Base-by-base conservation (phyloP, 1,140 invertebrate species). In the Amphibalanus amphitrite region DNA sequence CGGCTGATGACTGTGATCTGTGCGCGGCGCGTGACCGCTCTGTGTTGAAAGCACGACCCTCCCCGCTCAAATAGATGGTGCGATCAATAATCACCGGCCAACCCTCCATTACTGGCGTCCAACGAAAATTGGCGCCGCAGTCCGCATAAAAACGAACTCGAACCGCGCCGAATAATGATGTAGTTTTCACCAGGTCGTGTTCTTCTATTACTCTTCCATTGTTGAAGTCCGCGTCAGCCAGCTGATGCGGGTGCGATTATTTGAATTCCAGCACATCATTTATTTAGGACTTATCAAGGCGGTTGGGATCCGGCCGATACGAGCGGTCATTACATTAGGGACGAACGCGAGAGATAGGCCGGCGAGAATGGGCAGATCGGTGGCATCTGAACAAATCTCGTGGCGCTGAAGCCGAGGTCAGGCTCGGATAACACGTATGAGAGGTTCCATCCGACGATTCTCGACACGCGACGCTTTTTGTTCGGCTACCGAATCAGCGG, bases 251-350 rank as follows among this genome's bases (percentile, higher is more conserved):
- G 47, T 20, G 47, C 6, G 47, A 59, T 59, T 59, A 59, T 59
- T 59, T 59, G 47, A 59, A 59, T 59, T 59, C 47, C 47, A 59
- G 47, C 47, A 59, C 47, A 59, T 59, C 47, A 59, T 59, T 59
- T 59, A 59, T 59, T 59, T 59, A 23, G 20, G 47, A 23, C 47
- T 59, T 59, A 59, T 59, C 47, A 59, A 59, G 20, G 47, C 47
- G 10, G 47, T 23, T 59, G 10, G 6, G 47, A 59, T 59, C 6
- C 13, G 47, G 10, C 47, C 10, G 47, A 59, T 59, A 59, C 20
- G 6, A 23, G 47, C 1, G 13, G 47, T 59, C 47, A 59, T 59
- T 59, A 59, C 47, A 59, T 59, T 59, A 59, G 47, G 47, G 47
- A 3, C 20, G 47, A 23, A 13, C 47, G 20, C 47, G 13, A 59